A percentile compares a stretch with the other conserved stretches of the same genome.
Evolutionary conservation across 2,888 invertebrate genomes (phyloP).

Genomic region (Serrognathus titanus): DNA sequence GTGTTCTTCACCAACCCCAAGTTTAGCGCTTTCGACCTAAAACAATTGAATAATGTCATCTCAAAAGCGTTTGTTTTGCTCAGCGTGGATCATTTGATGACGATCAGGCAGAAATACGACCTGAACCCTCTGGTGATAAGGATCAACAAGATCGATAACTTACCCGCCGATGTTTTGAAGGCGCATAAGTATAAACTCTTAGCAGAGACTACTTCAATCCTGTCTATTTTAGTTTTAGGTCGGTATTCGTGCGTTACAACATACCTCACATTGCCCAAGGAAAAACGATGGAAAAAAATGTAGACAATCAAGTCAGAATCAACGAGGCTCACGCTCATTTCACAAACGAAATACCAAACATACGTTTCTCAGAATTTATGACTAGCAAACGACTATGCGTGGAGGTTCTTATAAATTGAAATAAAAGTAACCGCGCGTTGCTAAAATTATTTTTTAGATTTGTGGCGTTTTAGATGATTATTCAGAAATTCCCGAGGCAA

Average conservation of each 20-base stretch:
- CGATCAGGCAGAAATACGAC: constrained; percentile 18
- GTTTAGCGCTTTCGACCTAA: constrained; percentile 22
- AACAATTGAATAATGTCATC: constrained; percentile 10
- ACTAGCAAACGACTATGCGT: constrained; percentile 23
- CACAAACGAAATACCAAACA: constrained; percentile 14
- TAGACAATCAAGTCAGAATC: constrained; percentile 20
- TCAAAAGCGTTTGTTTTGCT: constrained; percentile 20
- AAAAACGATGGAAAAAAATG: constrained; percentile 17
- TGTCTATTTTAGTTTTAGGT: constrained; percentile 22
- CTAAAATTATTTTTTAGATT: constrained; percentile 11
- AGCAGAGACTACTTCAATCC: too few species aligned
- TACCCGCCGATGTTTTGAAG: constrained; percentile 24
- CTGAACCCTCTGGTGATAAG: constrained; percentile 28
- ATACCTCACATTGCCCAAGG: constrained; percentile 22
- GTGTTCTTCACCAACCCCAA: constrained; percentile 29
- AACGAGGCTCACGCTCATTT: constrained; percentile 29
- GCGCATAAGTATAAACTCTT: constrained; percentile 20
- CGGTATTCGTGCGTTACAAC: constrained; percentile 23
- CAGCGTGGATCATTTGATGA: constrained; percentile 25
- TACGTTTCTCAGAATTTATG: constrained; percentile 23
- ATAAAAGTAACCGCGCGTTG: too few species aligned
- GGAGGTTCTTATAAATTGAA: constrained; percentile 16
- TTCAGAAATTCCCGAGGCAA: neutral
- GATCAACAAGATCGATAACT: constrained; percentile 27
- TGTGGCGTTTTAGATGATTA: constrained; percentile 17